Conservation (phyloP, 2,797 vertebrate genomes). For the Cirrhinus molitorella region DNA sequence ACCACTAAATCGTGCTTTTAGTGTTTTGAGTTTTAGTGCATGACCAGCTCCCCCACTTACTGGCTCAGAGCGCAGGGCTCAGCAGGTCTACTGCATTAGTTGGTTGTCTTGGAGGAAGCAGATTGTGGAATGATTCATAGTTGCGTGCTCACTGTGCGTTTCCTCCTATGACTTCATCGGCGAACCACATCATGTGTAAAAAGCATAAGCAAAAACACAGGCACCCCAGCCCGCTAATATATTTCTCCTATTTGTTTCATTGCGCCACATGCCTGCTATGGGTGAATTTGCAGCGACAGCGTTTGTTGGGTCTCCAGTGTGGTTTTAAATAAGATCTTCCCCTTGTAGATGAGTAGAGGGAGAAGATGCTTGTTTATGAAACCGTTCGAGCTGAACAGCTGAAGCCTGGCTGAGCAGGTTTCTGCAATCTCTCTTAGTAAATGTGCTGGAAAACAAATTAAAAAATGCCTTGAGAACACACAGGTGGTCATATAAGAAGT, state of each 20-base stretch:
- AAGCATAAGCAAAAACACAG: conserved; percentile 25
- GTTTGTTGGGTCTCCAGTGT: conserved; percentile 69
- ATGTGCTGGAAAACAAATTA: conserved; percentile 76
- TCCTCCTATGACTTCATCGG: conserved; percentile 45
- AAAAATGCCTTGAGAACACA: conserved; percentile 60
- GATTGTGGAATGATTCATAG: conserved; percentile 49
- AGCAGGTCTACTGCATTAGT: conserved; percentile 10
- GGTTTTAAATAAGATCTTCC: conserved; percentile 72
- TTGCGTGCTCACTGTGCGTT: conserved; percentile 15
- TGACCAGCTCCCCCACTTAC: neutral
- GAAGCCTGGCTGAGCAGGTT: conserved; percentile 66
- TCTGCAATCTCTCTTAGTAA: conserved; percentile 72
- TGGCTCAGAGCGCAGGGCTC: neutral
- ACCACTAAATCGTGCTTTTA: neutral
- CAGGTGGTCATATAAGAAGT: conserved; percentile 1
- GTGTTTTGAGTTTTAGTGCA: neutral
- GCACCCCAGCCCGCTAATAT: neutral
- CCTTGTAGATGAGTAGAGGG: conserved; percentile 67
- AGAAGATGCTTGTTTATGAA: conserved; percentile 75
- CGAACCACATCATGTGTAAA: conserved; percentile 34
- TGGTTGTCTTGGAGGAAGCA: conserved; percentile 27
- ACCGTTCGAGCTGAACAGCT: conserved; percentile 75
- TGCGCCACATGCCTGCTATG: conserved; percentile 19
- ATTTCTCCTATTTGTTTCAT: conserved; percentile 21
- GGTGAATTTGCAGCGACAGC: conserved; percentile 48